Evolutionary conservation across 2,888 invertebrate genomes (phyloP).

Genomic region (Acanthosepion lycidas): DNA sequence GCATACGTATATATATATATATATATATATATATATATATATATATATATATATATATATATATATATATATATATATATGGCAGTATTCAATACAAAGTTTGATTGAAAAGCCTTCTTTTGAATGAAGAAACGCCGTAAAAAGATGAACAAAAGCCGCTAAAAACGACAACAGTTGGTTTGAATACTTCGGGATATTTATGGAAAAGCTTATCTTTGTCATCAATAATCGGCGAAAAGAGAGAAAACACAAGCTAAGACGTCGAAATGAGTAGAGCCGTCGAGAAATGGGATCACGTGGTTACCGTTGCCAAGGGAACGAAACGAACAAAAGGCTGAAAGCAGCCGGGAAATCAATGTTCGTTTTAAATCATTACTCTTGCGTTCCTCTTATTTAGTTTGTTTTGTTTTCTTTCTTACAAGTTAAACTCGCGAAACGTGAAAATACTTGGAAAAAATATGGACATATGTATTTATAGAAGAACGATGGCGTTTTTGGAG

Average conservation of each 20-base stretch:
- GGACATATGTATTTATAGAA: no score
- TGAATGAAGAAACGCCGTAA: neutral
- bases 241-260: no score
- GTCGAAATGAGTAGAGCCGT: neutral
- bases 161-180: neutral
- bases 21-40: no score
- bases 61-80: no score
- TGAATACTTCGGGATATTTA: neutral
- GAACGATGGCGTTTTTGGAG: no score
- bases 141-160: neutral
- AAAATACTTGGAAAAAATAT: no score
- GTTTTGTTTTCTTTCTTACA: no score
- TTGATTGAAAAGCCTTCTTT: neutral
- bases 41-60: no score
- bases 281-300: neutral
- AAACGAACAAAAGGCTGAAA: neutral
- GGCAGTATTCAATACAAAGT: no score
- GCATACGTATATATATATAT: no score
- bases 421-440: no score
- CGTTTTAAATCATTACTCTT: constrained; percentile 33
- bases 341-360: neutral
- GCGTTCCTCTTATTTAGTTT: neutral
- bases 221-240: neutral
- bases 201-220: neutral
- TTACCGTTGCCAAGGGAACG: neutral